Base-by-base conservation (phyloP, 2,113 vertebrate genomes). In the Calypte anna region DNA sequence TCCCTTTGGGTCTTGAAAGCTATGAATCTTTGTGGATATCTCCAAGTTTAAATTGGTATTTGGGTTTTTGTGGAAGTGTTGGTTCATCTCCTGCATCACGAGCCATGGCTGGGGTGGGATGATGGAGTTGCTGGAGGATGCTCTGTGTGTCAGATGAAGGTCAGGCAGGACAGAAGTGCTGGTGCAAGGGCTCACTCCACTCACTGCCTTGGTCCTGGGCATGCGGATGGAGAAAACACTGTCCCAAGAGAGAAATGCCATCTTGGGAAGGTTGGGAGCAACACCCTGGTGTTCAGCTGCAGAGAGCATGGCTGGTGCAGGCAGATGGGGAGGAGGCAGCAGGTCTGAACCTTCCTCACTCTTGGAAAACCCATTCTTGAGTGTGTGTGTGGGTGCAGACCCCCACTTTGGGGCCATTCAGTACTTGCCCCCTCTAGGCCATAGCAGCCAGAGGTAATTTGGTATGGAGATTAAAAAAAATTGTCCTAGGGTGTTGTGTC, bases 1-100 rank as follows among this genome's bases (percentile, higher is more conserved):
- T 86, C 75, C 91, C 79, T 51, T 67, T 86, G 91, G 82, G 90
- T 73, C 40, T 20, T 27, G 87, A 83, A 82, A 95, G 24, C 72
- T 74, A 70, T 58, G 67, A 88, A 90, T 94, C 81, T 79, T 85
- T 3, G 24, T 9, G 75, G 70, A 17, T 72, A 24, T 69, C 64
- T 95, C 83, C 77, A 85, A 64, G 67, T 57, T 85, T 88, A 78
- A 92, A 78, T 82, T 89, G 73, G 15, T 66, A 19, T 25, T 3
- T 53, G 81, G 55, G 31, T 23, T 73, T 94, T 72, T 2, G 15
- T 68, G 59, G 62, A 83, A 91, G 58, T 9, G 4, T 64, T 28
- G 19, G 83, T 97, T 88, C 54, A 51, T 67, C 59, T 72, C 8
- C 16, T 84, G 76, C 58, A 38, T 43, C 78, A 58, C 7, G 25